Evolutionary conservation across 2,888 invertebrate genomes (phyloP), one percentile per base, ranked within the genome.

Genomic region (Caenorhabditis virilis): DNA sequence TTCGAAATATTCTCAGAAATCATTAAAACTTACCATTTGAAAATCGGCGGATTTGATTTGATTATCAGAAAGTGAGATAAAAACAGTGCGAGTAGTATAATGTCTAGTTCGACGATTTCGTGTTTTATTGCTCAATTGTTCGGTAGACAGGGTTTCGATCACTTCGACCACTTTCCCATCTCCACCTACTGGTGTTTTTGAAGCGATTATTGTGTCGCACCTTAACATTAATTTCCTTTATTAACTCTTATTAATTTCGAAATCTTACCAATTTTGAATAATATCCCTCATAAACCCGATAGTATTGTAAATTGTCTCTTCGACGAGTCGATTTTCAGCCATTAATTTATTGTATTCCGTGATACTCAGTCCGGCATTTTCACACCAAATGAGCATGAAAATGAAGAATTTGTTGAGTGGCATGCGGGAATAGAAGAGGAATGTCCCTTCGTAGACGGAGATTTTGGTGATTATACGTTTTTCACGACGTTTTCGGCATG

Each of bases 331-430:
- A 42, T 65, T 68, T 16, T 72, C 72, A 1, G 69, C 72, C 52
- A 72, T 59, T 23, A 69, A 43, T 15, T 60, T 18, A 42, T 72
- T 72, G 26, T 72, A 72, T 39, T 72, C 72, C 15, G 59, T 58
- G 18, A 69, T 69, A 1, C 62, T 64, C 6, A 62, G 59, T 27
- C 72, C 72, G 13, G 72, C 69, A 36, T 72, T 64, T 26, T 72
- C 69, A 25, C 65, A 72, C 72, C 72, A 72, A 18, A 68, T 65
- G 1, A 67, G 65, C 72, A 72, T 72, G 43, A 72, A 72, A 15
- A 72, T 67, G 54, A 72, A 72, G 52, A 72, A 69, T 47, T 72
- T 72, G 52, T 70, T 70, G 48, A 70, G 61, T 11, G 72, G 72
- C 69, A 72, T 72, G 3, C 72, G 45, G 1, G 69, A 70, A 25